Evolutionary conservation across 1,140 invertebrate genomes (phyloP).

Genomic region (Leptopilina boulardi): DNA sequence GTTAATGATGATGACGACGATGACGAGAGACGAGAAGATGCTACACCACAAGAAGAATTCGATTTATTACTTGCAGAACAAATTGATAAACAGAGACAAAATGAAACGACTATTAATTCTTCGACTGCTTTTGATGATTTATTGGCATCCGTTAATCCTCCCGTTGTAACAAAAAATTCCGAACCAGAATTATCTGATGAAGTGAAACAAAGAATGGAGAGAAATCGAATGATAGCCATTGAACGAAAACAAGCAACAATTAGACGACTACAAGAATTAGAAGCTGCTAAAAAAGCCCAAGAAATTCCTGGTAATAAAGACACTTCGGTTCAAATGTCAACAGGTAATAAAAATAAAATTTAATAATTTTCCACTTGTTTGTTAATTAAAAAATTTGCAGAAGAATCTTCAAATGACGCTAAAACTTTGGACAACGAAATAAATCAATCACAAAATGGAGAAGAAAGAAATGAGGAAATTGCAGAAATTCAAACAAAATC

Average conservation of each 20-base stretch:
- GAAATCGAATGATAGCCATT: constrained; percentile 61
- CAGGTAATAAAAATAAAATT: neutral
- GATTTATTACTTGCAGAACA: constrained; percentile 75
- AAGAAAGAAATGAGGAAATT: constrained; percentile 41
- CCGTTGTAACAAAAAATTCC: constrained; percentile 8
- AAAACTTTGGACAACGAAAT: constrained; percentile 45
- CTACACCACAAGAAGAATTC: constrained; percentile 71
- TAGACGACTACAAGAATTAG: constrained; percentile 42
- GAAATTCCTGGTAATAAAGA: neutral
- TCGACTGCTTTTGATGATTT: constrained; percentile 44
- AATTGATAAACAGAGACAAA: constrained; percentile 48
- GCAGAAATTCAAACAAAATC: neutral
- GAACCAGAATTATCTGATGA: constrained; percentile 57
- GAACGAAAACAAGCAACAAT: constrained; percentile 56
- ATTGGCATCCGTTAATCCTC: constrained; percentile 33
- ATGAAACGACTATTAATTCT: neutral
- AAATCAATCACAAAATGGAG: constrained; percentile 35
- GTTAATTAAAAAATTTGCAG: too few relatives aligned
- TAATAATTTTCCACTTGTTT: too few relatives aligned
- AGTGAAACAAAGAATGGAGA: constrained; percentile 60
- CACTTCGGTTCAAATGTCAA: neutral
- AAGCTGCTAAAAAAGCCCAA: neutral
- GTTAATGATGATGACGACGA: constrained; percentile 58
- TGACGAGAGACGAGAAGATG: constrained; percentile 52
- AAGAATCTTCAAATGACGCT: too few relatives aligned